Evolutionary conservation across 2,888 invertebrate species (phyloP).

Genomic region (Pandemis cinnamomeana): DNA sequence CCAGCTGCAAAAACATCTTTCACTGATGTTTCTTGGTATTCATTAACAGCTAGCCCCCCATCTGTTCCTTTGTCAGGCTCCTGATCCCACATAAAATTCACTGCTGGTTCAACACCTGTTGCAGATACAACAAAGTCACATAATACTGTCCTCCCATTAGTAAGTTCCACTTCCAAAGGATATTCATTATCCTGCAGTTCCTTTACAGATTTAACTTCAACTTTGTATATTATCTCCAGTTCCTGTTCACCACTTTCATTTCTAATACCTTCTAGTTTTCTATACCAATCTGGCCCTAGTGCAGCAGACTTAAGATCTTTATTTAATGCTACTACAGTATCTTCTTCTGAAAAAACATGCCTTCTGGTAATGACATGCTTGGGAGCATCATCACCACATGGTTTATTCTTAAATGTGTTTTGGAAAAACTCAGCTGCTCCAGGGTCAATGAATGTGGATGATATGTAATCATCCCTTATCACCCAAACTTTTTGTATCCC

Average conservation of each 20-base stretch:
- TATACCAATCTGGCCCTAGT: conserved; percentile 98
- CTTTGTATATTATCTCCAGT: conserved; percentile 86
- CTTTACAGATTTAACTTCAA: conserved; percentile 79
- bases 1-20: conserved; percentile 96
- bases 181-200: conserved; percentile 76
- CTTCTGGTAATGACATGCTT: conserved; percentile 81
- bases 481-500: conserved; percentile 96
- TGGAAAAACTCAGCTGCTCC: conserved; percentile 98
- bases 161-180: conserved; percentile 89
- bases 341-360: conserved; percentile 87
- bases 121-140: conserved; percentile 98
- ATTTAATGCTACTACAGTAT: conserved; percentile 65
- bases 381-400: conserved; percentile 47
- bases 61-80: conserved; percentile 85
- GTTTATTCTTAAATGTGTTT: conserved; percentile 64
- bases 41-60: conserved; percentile 94
- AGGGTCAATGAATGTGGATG: conserved; percentile 97
- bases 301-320: conserved; percentile 91
- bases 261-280: conserved; percentile 84
- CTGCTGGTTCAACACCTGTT: conserved; percentile 93
- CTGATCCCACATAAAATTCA: conserved; percentile 83
- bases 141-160: conserved; percentile 88
- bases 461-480: conserved; percentile 95
- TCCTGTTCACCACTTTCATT: conserved; percentile 80
- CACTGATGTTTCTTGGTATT: conserved; percentile 92